Evolutionary conservation across 2,888 invertebrate species (phyloP).

Genomic region (Tubulanus polymorphus): DNA sequence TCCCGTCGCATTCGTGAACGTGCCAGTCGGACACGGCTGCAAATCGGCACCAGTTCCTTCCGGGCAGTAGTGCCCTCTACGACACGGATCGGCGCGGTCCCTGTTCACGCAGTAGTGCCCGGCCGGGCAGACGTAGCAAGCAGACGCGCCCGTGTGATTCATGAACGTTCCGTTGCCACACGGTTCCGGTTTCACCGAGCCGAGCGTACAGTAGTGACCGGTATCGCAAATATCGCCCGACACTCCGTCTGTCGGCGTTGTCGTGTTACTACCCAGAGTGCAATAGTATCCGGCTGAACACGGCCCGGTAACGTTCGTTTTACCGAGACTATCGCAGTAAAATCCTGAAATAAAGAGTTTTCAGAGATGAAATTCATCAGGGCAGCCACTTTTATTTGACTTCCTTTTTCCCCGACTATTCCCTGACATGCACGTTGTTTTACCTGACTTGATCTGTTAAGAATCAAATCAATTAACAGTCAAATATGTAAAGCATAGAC

Average conservation of each 20-base stretch:
- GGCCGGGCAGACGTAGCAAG: constrained; percentile 41
- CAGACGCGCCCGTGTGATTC: constrained; percentile 42
- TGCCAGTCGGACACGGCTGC: constrained; percentile 40
- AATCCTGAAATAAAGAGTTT: constrained; percentile 25
- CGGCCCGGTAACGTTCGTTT: constrained; percentile 30
- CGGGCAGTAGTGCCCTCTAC: constrained; percentile 45
- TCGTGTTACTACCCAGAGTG: constrained; percentile 29
- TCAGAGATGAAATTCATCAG: no score
- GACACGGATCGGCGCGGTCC: constrained; percentile 41
- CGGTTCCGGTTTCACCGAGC: constrained; percentile 31
- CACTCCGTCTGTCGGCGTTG: constrained; percentile 32
- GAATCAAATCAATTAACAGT: no score
- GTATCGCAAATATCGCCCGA: constrained; percentile 44
- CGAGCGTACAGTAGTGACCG: constrained; percentile 39
- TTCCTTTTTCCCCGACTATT: no score
- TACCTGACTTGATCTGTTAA: no score
- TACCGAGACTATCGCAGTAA: constrained; percentile 39
- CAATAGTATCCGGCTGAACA: constrained; percentile 39
- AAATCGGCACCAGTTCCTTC: constrained; percentile 44
- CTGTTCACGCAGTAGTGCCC: constrained; percentile 44
- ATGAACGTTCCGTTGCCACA: constrained; percentile 45
- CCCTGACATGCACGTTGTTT: no score
- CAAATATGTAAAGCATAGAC: no score
- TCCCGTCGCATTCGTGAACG: constrained; percentile 41
- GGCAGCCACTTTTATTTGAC: no score